Base-by-base conservation (phyloP, 92 coral and sea anemone genomes). In the Heteractis magnifica region DNA sequence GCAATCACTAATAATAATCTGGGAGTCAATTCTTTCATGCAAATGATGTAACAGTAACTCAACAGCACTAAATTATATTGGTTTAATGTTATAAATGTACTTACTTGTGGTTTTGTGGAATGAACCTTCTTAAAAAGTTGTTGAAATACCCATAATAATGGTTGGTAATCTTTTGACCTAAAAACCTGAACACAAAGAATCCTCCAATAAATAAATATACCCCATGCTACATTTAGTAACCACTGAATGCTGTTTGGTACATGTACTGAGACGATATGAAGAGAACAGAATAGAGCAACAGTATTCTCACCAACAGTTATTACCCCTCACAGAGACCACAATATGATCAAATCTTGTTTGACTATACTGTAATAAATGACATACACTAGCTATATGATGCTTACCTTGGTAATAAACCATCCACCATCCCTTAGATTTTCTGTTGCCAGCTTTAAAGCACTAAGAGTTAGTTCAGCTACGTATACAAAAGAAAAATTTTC, bases 381-480 rank as follows among this genome's bases (percentile, higher is more conserved):
- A 12, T 59, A 59, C 1, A 5, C 18, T 9, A 6, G 0, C 15
- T 16, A 3, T 16, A 4, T n/a, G 3, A 52, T 5, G 21, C 92
- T 21, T 13, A 95, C 98, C 98, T 95, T 95, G n/a, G 98, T 95
- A 51, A 95, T 87, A 83, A 95, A 95, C 97, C 97, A 95, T 83
- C 98, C 98, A 19, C 98, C 98, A 65, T 91, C 92, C 86, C 87
- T 81, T 26, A 95, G 88, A 73, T 94, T 90, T n/a, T 88, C 95
- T 85, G 94, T 89, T 16, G 98, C 98, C 49, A 95, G 92, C 76
- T 90, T 95, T 52, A 95, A 68, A 75, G 98, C 98, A 82, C 95
- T 87, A 55, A 95, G 92, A 68, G 98, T 90, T 77, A 95, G 93
- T 65, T 95, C 95, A 41, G 98, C 98, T 93, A 76, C 49, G n/a